Evolutionary conservation across 1,140 invertebrate species (phyloP).

Genomic region (Ruditapes philippinarum): DNA sequence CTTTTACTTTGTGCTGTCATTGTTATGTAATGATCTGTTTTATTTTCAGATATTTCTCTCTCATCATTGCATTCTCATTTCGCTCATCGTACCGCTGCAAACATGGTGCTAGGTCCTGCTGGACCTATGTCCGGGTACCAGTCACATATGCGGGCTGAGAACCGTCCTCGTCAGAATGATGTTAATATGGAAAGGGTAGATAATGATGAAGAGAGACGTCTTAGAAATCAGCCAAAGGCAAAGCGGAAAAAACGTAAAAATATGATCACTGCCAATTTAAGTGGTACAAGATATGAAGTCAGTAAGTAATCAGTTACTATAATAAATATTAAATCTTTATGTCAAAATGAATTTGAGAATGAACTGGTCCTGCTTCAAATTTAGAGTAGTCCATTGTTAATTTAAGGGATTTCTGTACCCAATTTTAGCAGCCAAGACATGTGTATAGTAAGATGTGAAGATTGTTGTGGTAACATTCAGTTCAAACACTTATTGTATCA

Average conservation of each 20-base stretch:
- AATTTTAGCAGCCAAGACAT: no score
- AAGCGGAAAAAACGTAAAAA: slow-evolving; percentile 81
- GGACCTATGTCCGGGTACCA: slow-evolving; percentile 58
- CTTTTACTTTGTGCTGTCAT: no score
- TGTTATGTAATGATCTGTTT: not conserved
- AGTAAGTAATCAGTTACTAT: slow-evolving; percentile 84
- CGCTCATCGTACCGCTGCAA: slow-evolving; percentile 50
- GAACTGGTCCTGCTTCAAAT: no score
- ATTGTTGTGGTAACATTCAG: no score
- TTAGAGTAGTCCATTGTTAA: no score
- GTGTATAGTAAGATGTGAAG: no score
- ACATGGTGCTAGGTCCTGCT: slow-evolving; percentile 48
- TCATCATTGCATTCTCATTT: slow-evolving; percentile 73
- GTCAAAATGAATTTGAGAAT: no score
- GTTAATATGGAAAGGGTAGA: slow-evolving; percentile 33
- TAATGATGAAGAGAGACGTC: slow-evolving; percentile 49
- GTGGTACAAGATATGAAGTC: slow-evolving; percentile 86
- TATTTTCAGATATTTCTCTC: slow-evolving; percentile 78
- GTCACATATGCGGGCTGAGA: slow-evolving; percentile 22
- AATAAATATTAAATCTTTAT: no score
- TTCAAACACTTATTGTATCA: no score
- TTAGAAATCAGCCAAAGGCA: slow-evolving; percentile 68
- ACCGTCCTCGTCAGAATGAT: not conserved
- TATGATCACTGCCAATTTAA: slow-evolving; percentile 83
- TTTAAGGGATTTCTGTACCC: no score